These are phyloP conservation scores for Palythoa heliodiscus DNA, from an alignment of 92 coral and sea anemone genomes.

Conservation along the genomic window DNA sequence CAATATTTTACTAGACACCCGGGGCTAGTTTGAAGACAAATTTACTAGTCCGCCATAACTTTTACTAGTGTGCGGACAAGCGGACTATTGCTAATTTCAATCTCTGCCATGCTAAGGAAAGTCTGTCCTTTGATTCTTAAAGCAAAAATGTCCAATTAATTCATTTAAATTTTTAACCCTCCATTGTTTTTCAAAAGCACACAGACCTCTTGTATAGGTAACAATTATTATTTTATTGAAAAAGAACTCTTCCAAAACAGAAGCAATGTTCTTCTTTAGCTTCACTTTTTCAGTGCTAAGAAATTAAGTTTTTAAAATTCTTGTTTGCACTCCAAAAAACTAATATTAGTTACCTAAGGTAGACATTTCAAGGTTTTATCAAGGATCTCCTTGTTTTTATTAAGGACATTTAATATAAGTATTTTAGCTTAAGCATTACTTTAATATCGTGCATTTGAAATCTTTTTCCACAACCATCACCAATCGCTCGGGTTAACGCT, in stretches of 20 bases:
- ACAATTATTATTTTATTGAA: slow-evolving; percentile 29
- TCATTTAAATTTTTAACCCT: too few relatives aligned
- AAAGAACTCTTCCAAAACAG: slow-evolving; percentile 28
- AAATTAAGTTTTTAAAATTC: not conserved
- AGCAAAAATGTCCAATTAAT: too few relatives aligned
- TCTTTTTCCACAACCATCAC: not conserved
- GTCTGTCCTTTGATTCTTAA: too few relatives aligned
- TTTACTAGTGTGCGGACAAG: too few relatives aligned
- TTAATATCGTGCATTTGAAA: not conserved
- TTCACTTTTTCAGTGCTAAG: not conserved
- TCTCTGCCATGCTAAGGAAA: too few relatives aligned
- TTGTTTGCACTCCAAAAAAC: not conserved
- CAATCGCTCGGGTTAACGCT: not conserved
- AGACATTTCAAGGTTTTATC: slow-evolving; percentile 21
- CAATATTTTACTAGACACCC: too few relatives aligned
- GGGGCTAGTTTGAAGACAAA: too few relatives aligned
- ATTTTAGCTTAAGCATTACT: not conserved
- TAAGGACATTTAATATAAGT: not conserved
- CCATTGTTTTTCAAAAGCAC: not conserved
- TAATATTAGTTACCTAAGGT: not conserved
- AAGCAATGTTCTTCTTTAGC: slow-evolving; percentile 22
- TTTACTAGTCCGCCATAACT: too few relatives aligned
- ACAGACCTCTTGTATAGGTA: not conserved
- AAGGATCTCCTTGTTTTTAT: slow-evolving; percentile 22
- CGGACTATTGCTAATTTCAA: too few relatives aligned